A percentile compares a stretch with the other conserved stretches of the same genome.
phyloP scores from a whole-genome alignment of 2,888 invertebrate species.

The Lepeophtheirus nordmannii region DNA sequence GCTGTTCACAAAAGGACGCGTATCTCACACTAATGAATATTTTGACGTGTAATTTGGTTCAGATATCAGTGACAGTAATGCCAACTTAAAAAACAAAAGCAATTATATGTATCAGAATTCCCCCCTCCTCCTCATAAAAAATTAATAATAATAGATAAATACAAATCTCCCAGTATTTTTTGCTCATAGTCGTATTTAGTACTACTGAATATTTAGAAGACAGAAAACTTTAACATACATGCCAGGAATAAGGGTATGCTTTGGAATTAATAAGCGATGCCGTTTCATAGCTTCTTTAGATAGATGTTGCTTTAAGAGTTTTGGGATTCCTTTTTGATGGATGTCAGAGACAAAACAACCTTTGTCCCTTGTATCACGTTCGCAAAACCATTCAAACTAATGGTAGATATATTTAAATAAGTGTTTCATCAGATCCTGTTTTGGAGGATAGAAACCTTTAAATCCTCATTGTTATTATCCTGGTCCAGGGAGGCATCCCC shows the following conservation, averaged over 20 bases:
- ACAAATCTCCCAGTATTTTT: no score
- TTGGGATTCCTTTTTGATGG: background rate
- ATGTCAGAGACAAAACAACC: background rate
- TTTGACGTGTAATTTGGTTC: no score
- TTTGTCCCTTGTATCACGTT: background rate
- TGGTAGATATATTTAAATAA: background rate
- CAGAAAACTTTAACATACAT: background rate
- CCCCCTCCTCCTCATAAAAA: no score
- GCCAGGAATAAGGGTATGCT: background rate
- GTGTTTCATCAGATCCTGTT: background rate
- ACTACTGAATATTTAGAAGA: no score
- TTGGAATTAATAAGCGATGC: background rate
- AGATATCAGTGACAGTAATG: no score
- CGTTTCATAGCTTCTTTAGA: background rate
- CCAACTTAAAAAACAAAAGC: no score
- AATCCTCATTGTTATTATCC: constrained; percentile 2
- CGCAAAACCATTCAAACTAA: constrained; percentile 2
- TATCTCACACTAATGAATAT: no score
- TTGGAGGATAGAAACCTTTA: background rate
- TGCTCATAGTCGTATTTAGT: no score
- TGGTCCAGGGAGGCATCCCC: background rate
- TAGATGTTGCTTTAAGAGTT: background rate
- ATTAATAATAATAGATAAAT: no score
- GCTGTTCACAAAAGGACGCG: no score
- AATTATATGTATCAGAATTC: no score